Evolutionary conservation across 92 coral and sea anemone species (phyloP), one percentile per base, ranked within the genome.

Genomic region (Paragorgia papillata): DNA sequence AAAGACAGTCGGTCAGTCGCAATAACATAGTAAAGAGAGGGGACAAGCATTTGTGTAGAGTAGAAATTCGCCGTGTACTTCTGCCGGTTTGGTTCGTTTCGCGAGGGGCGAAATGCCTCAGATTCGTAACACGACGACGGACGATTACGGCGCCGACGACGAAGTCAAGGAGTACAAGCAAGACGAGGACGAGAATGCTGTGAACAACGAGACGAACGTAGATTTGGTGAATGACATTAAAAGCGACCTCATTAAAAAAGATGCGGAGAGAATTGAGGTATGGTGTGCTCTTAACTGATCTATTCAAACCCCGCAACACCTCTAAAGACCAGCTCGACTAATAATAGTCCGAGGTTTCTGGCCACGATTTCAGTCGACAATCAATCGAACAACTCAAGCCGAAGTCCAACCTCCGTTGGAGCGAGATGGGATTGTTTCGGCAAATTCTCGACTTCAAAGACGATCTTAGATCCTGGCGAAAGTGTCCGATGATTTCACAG

Each of bases 221-320:
- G 99, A 95, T 88, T 82, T 95, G 66, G 99, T 95, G 87, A 95
- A 95, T 89, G 99, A 95, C 87, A 88, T 95, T 44, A 95, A 95
- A 84, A 86, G 89, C 66, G 99, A 95, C 83, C 88, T 95, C 77
- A 95, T 95, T 83, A 95, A 95, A 79, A 91, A 89, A 85, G 99
- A 95, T 92, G 91, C 99, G 82, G 99, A 95, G 77, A 84, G 92
- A 70, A 84, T 85, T 62, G 92, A 91, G 95, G 97, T 89, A 74
- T 56, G 69, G 92, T 69, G 21, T 7, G 25, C 51, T 18, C 30
- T 44, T 51, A 13, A 73, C 51, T 41, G 59, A 35, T 41, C 68
- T 77, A 67, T 51, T 74, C 43, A 13, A 55, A 40, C 57, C 7
- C 59, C 78, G 29, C 50, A 33, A 68, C 59, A 17, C 32, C 59